Evolutionary conservation across 1,140 invertebrate genomes (phyloP).

Genomic region (Anthonomus grandis): DNA sequence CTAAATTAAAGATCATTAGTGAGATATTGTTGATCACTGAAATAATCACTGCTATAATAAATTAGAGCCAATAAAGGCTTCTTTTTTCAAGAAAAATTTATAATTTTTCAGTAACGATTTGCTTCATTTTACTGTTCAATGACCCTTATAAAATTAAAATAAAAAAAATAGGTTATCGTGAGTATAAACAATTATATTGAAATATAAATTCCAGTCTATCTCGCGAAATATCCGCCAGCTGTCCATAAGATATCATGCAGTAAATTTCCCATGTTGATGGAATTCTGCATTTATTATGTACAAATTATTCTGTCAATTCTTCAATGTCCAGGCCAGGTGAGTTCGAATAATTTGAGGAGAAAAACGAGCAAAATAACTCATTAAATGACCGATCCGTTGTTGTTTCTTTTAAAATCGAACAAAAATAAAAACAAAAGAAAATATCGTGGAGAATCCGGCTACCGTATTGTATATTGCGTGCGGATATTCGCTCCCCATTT

Average conservation of each 20-base stretch:
- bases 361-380: constrained; percentile 1
- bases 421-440: no score
- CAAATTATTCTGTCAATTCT: constrained; percentile 18
- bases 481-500: background rate
- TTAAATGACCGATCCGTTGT: constrained; percentile 6
- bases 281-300: constrained; percentile 5
- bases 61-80: no score
- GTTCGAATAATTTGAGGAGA: constrained; percentile 13
- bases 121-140: no score
- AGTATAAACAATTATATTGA: background rate
- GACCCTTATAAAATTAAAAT: background rate
- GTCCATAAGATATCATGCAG: constrained; percentile 10
- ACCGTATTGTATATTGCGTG: constrained; percentile 16
- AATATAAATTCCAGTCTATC: background rate
- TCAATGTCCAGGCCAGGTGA: constrained; percentile 10
- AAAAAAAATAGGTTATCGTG: background rate
- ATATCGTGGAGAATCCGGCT: constrained; percentile 7
- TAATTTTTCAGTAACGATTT: no score
- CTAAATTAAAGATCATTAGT: no score
- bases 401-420: constrained; percentile 10
- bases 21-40: no score
- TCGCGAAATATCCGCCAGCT: background rate
- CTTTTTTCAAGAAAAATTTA: no score
- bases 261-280: constrained; percentile 10
- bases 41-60: no score